phyloP scores from a whole-genome alignment of 2,888 invertebrate species.

The Pyralis farinalis region DNA sequence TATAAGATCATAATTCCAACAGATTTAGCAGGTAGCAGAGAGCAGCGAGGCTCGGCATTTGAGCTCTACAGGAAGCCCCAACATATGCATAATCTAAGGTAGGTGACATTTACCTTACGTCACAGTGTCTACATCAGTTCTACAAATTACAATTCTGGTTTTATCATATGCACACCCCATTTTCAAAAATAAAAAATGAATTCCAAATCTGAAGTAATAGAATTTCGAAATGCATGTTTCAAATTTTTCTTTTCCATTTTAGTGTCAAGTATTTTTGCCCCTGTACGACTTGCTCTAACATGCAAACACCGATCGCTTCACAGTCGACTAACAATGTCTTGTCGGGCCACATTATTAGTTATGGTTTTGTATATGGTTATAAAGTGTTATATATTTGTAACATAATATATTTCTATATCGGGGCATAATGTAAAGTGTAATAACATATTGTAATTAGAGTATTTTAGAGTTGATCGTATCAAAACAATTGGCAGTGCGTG shows the following conservation, averaged over 20 bases:
- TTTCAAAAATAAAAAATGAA: constrained; percentile 2
- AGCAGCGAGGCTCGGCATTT: constrained; percentile 96
- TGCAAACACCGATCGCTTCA: constrained; percentile 82
- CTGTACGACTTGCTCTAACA: constrained; percentile 81
- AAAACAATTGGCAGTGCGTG: constrained; percentile 76
- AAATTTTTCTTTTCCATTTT: constrained; percentile 22
- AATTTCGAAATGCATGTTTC: constrained; percentile 49
- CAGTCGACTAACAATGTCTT: constrained; percentile 79
- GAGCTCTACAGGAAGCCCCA: constrained; percentile 95
- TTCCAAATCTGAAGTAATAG: neutral
- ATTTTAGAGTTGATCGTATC: constrained; percentile 45
- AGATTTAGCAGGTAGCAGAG: constrained; percentile 91
- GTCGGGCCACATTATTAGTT: constrained; percentile 66
- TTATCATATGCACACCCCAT: neutral
- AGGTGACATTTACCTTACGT: constrained; percentile 32
- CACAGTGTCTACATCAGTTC: no score
- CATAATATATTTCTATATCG: constrained; percentile 61
- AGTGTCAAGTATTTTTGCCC: constrained; percentile 33
- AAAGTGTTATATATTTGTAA: constrained; percentile 69
- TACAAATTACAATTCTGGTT: constrained; percentile 1
- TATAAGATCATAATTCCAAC: constrained; percentile 11
- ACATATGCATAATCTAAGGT: constrained; percentile 91
- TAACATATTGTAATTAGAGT: constrained; percentile 49
- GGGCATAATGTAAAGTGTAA: constrained; percentile 64
- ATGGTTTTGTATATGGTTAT: constrained; percentile 78